These are phyloP conservation scores for Diaprepes abbreviatus DNA, from an alignment of 2,888 invertebrate species.

Conservation along the genomic window DNA sequence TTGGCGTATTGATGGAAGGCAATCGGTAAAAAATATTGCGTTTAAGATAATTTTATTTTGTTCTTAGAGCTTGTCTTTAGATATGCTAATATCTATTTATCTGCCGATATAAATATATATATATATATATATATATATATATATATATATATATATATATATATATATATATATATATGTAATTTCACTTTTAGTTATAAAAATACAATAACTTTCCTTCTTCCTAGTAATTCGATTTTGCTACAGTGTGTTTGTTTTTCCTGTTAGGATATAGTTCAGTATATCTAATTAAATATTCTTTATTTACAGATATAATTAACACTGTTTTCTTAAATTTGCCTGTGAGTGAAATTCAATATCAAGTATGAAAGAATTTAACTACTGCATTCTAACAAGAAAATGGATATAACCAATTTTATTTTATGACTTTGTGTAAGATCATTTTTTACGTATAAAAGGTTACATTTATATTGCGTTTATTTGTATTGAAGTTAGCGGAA, in stretches of 20 bases:
- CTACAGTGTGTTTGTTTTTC: not conserved
- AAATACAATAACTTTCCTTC: not conserved
- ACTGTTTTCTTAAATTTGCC: not conserved
- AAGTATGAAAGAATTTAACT: not conserved
- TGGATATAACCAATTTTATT: no score
- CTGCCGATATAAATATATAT: no score
- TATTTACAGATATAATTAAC: slow-evolving; percentile 31
- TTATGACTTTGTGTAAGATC: no score
- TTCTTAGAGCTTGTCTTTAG: no score
- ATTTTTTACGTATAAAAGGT: not conserved
- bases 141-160: no score
- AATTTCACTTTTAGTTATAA: no score
- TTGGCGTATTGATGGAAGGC: no score
- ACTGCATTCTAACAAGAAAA: not conserved
- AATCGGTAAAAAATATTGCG: no score
- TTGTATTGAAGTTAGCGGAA: not conserved
- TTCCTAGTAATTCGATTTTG: not conserved
- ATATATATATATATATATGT: no score
- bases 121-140: no score
- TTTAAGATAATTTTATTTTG: no score
- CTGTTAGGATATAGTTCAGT: slow-evolving; percentile 11
- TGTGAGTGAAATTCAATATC: not conserved
- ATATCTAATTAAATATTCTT: slow-evolving; percentile 15
- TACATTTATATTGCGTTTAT: not conserved
- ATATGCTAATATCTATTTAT: no score